Evolutionary conservation across 92 coral and sea anemone species (phyloP), one percentile per base, ranked within the genome.

Genomic region (Galaxea fascicularis): DNA sequence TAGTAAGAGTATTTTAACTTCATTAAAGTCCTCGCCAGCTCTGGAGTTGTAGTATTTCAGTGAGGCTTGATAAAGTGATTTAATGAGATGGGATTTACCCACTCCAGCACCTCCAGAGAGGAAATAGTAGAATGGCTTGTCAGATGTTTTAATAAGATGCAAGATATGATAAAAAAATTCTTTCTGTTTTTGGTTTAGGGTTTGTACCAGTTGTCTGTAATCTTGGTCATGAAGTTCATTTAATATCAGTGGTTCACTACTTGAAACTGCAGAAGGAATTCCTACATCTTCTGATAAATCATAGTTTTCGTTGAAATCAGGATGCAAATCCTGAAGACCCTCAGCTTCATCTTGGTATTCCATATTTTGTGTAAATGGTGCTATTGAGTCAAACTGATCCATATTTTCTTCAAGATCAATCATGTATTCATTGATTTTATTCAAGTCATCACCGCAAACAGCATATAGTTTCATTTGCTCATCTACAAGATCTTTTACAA

Each of bases 161-260:
- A 91, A 57, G 16, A 83, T 80, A 47, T 87, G 91, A 78, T 80
- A 91, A 25, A 91, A 90, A 46, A 91, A 87, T 64, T 91, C 94
- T n/a, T 82, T 90, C 41, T 90, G 93, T 66, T 89, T 77, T 46
- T 80, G 79, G 41, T 90, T 90, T 59, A 86, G 64, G 41, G 29
- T 85, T 63, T 90, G 93, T 5, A 87, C 91, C 54, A 90, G 25
- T 9, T 78, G 65, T 27, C 95, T 89, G 46, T 91, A 91, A 51
- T 91, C 93, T 59, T 91, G 68, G 85, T 91, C 95, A 60, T 71
- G 86, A 46, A 91, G 65, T 74, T 92, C 95, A 86, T 92, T 81
- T 24, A 92, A 25, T 74, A 86, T 81, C 28, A 92, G 54, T 80
- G 90, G 95, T 52, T 84, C 95, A 89, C 86, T 30, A 64, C 47